These are phyloP conservation scores for Setipinna tenuifilis DNA, from an alignment of 2,797 vertebrate species.

Conservation along the genomic window DNA sequence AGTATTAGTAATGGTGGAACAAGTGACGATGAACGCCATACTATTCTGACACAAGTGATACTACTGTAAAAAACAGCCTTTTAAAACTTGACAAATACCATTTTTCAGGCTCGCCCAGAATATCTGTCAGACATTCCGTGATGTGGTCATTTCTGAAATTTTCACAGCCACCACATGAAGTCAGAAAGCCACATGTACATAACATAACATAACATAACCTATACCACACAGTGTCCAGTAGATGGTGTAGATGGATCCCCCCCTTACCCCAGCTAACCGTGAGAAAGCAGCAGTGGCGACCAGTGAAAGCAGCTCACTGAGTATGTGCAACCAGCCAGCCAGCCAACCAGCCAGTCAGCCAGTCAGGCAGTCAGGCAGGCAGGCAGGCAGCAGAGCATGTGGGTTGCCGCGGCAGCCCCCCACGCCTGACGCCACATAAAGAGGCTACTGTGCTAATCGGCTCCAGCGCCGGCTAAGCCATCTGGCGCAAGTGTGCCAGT, in stretches of 20 bases:
- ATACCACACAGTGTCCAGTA: background rate
- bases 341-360: background rate
- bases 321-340: background rate
- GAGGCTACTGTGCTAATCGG: slow-evolving; percentile 50
- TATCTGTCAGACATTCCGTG: background rate
- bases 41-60: background rate
- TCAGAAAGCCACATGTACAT: background rate
- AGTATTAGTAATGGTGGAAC: background rate
- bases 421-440: slow-evolving; percentile 34
- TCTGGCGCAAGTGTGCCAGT: slow-evolving; percentile 62
- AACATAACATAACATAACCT: background rate
- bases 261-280: background rate
- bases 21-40: background rate
- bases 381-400: too few species aligned
- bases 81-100: background rate
- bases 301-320: background rate
- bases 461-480: slow-evolving; percentile 53
- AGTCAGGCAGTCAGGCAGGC: too few species aligned
- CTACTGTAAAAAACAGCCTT: background rate
- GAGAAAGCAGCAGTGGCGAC: background rate
- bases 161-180: background rate
- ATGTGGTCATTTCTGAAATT: background rate
- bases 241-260: background rate
- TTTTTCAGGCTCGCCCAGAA: background rate
- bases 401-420: background rate